These are phyloP conservation scores for Peribatodes rhomboidaria DNA, from an alignment of 2,888 invertebrate species.

Conservation along the genomic window DNA sequence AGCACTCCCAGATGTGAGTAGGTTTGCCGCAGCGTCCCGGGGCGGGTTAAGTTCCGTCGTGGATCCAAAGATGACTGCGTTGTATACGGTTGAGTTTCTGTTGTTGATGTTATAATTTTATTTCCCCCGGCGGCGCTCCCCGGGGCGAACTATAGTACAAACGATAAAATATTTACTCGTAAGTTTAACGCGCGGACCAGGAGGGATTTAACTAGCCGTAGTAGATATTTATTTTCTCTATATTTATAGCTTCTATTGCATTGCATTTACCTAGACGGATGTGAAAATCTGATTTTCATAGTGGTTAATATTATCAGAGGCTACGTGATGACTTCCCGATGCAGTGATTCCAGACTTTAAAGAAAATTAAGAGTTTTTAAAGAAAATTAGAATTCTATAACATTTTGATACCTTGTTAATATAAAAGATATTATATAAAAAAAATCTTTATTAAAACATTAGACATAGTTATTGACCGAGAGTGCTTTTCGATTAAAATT, in stretches of 20 bases:
- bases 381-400: conserved; percentile 36
- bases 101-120: conserved; percentile 61
- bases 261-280: conserved; percentile 78
- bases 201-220: conserved; percentile 74
- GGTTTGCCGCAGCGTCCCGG: too few relatives aligned
- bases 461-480: conserved; percentile 63
- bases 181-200: conserved; percentile 82
- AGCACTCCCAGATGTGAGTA: too few relatives aligned
- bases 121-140: conserved; percentile 32
- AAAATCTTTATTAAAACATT: conserved; percentile 53
- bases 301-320: conserved; percentile 46
- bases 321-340: conserved; percentile 46
- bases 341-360: conserved; percentile 40
- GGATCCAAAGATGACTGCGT: conserved; percentile 79
- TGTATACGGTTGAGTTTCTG: conserved; percentile 74
- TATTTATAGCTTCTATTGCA: conserved; percentile 73
- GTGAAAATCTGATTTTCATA: conserved; percentile 75
- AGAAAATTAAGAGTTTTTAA: conserved; percentile 33
- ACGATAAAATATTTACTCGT: conserved; percentile 77
- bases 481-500: conserved; percentile 78
- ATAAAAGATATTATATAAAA: conserved; percentile 34
- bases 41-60: conserved; percentile 53
- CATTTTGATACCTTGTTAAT: conserved; percentile 57
- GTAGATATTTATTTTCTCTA: conserved; percentile 81
- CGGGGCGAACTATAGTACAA: conserved; percentile 79